Conservation (phyloP, 1,140 invertebrate species). For the Drosophila lowei region DNA sequence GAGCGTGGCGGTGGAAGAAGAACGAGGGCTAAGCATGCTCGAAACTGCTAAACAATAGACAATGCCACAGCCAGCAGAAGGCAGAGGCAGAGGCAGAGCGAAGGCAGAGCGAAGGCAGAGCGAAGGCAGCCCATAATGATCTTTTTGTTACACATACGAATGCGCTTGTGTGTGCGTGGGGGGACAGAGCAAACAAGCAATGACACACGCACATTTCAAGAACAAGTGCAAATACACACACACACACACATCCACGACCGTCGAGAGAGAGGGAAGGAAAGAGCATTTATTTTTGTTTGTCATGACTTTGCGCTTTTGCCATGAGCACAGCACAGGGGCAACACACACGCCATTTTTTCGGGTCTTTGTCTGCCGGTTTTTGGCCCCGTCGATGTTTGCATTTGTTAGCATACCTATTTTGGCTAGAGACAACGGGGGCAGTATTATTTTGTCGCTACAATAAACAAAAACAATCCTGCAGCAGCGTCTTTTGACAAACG, state of each 20-base stretch:
- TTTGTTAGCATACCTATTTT: conserved; percentile 51
- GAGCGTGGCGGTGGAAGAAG: conserved; percentile 34
- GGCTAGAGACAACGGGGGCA: conserved; percentile 2
- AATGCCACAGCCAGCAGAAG: conserved; percentile 21
- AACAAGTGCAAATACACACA: conserved; percentile 43
- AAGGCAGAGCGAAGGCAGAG: too few species aligned
- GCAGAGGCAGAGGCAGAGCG: too few species aligned
- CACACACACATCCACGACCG: conserved; percentile 11
- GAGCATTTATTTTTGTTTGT: conserved; percentile 42
- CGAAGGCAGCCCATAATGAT: conserved; percentile 53
- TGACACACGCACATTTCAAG: conserved; percentile 19
- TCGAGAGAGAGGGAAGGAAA: too few species aligned
- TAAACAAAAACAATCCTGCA: conserved; percentile 30
- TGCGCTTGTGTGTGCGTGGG: background rate
- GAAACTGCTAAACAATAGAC: conserved; percentile 73
- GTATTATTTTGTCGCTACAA: conserved; percentile 59
- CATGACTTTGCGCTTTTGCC: conserved; percentile 74
- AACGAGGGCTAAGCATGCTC: conserved; percentile 66
- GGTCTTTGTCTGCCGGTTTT: conserved; percentile 22
- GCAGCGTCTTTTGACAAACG: background rate
- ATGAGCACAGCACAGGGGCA: conserved; percentile 16
- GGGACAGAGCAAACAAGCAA: conserved; percentile 54
- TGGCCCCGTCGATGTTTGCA: conserved; percentile 29
- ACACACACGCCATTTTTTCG: conserved; percentile 42
- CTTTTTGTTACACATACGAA: conserved; percentile 60